Conservation (phyloP, 2,113 vertebrate genomes). For the Xiphophorus hellerii region DNA sequence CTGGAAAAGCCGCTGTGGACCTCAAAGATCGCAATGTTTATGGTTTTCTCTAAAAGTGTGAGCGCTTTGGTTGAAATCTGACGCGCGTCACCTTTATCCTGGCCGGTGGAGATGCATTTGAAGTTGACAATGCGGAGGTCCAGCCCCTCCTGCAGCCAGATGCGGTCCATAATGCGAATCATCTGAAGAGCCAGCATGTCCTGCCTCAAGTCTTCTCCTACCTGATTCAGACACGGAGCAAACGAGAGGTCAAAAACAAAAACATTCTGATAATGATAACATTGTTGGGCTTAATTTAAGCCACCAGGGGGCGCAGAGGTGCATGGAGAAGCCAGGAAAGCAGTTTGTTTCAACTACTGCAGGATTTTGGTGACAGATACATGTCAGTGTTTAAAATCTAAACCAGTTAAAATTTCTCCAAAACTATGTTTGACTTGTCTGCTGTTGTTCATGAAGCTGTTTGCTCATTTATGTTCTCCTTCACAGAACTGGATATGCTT, state of each 20-base stretch:
- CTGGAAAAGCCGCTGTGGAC: no score
- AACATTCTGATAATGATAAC: no score
- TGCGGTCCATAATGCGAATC: slow-evolving; percentile 99
- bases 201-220: slow-evolving; percentile 96
- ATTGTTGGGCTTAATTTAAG: background rate
- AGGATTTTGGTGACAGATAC: background rate
- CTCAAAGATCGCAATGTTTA: no score
- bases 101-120: slow-evolving; percentile 97
- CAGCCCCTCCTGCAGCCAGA: slow-evolving; percentile 97
- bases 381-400: no score
- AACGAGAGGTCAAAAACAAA: background rate
- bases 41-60: no score
- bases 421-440: no score
- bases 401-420: no score
- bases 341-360: background rate
- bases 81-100: slow-evolving; percentile 86
- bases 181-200: slow-evolving; percentile 99
- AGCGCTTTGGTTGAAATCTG: no score
- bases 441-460: no score
- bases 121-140: slow-evolving; percentile 98
- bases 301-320: slow-evolving; percentile 62
- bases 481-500: no score
- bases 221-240: slow-evolving; percentile 72
- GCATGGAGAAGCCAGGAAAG: background rate
- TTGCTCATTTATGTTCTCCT: no score